A percentile compares a stretch with the other conserved stretches of the same genome.
Conservation (phyloP, 1,140 invertebrate genomes). For the Trichonephila clavipes region DNA sequence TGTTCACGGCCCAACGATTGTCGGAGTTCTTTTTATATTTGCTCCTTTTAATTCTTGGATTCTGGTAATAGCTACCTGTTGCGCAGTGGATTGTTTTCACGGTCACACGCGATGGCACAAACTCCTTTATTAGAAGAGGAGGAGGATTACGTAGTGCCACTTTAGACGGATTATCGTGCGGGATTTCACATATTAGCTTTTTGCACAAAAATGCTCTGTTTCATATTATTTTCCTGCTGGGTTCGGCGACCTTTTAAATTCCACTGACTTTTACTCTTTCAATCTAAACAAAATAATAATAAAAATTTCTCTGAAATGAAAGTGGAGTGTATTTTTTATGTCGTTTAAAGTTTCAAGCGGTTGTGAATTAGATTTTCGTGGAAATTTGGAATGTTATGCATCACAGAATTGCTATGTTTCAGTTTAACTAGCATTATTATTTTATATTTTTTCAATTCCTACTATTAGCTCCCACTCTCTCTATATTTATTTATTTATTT, state of each 20-base stretch:
- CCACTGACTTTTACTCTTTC: not conserved
- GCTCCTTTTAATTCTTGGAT: not conserved
- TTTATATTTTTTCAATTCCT: no score
- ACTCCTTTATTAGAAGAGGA: not conserved
- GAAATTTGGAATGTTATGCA: no score
- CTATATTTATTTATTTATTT: no score
- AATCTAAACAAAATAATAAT: not conserved
- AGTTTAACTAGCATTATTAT: no score
- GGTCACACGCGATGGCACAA: conserved; percentile 52
- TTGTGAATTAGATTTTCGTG: no score
- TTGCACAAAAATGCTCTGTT: not conserved
- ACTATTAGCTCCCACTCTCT: no score
- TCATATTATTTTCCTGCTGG: not conserved
- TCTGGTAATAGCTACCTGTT: not conserved
- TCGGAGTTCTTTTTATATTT: conserved; percentile 25
- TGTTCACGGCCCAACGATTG: conserved; percentile 65
- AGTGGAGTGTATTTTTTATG: not conserved
- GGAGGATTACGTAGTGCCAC: not conserved
- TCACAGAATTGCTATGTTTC: no score
- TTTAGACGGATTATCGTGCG: conserved; percentile 54
- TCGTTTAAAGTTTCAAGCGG: no score
- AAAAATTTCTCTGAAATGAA: not conserved
- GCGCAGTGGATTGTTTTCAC: conserved; percentile 24
- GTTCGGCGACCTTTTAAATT: not conserved
- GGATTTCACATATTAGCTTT: not conserved